These are phyloP conservation scores for Sigmodon hispidus DNA, from an alignment of 2,113 vertebrate genomes.

Conservation along the genomic window DNA sequence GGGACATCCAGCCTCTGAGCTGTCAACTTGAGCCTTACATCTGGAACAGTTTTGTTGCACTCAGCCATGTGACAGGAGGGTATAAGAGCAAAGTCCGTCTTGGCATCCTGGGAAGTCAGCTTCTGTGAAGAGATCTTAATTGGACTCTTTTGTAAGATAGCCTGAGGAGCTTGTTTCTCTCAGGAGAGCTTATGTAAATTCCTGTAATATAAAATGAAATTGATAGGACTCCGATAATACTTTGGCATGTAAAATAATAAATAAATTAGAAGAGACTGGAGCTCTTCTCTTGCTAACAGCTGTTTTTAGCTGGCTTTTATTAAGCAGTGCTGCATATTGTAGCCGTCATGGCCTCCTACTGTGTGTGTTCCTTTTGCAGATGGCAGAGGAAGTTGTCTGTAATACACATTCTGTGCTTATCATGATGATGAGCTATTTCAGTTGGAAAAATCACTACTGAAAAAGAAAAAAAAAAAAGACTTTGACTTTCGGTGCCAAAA, in stretches of 20 bases:
- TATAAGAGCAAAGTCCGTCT: not conserved
- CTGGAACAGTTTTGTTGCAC: not conserved
- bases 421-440: conserved; percentile 70
- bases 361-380: conserved; percentile 33
- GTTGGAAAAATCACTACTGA: conserved; percentile 34
- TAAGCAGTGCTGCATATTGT: not conserved
- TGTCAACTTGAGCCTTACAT: not conserved
- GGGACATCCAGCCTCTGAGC: not conserved
- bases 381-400: conserved; percentile 57
- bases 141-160: not conserved
- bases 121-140: not conserved
- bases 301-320: conserved; percentile 40
- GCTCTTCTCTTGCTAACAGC: conserved; percentile 36
- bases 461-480: conserved; percentile 28
- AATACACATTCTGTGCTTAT: conserved; percentile 45
- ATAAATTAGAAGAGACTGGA: conserved; percentile 20
- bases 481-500: conserved; percentile 52
- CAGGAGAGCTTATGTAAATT: not conserved
- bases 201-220: not conserved
- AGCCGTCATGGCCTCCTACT: not conserved
- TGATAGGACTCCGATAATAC: not conserved
- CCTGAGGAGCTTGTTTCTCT: not conserved
- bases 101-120: not conserved
- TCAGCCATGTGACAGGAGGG: not conserved
- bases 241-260: not conserved